Evolutionary conservation across 2,888 invertebrate genomes (phyloP), one percentile per base, ranked within the genome.

Genomic region (Chalcosyrphus nemorum): DNA sequence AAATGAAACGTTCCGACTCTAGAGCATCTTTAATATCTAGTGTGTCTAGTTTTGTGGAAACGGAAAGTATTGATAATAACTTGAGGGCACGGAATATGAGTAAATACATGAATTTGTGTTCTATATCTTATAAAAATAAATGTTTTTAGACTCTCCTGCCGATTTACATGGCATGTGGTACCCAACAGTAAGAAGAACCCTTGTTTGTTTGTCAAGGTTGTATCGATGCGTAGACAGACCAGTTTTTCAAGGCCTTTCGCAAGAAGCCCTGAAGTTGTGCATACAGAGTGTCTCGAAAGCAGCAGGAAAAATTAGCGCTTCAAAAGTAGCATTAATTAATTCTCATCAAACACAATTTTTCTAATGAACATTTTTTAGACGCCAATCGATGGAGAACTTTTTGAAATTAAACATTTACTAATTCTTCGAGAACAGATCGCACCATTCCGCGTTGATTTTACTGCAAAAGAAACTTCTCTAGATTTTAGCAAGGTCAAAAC

Each of bases 111-210:
- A 5, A 2, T 6, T 5, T 19, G n/a, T 0, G n/a, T 27, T 2
- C 24, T 41, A n/a, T 9, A 24, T 5, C 24, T 4, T 24, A 4
- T 24, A 24, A 4, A 24, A 24, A 4, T 24, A 24, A 24, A 11
- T 17, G 32, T 4, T 29, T 32, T 74, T 66, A 90, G 95, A 95
- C 89, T 97, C 97, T 0, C 97, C 98, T 0, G 98, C 99, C 0
- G 99, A 99, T 93, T 93, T 99, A 32, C 99, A 99, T 92, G 99
- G 99, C 24, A 98, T 99, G 98, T 99, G 99, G 99, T 99, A 99
- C 92, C 99, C 99, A 0, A 98, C 98, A 0, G 98, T 99, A 0
- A 93, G 99, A 15, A 93, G 99, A 50, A 98, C 99, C 0, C 92
- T 99, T 15, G 97, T 99, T 17, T 99, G 98, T 85, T 92, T 99